These are phyloP conservation scores for Euphonia xanthogaster DNA, from an alignment of 2,797 vertebrate genomes.

Conservation along the genomic window DNA sequence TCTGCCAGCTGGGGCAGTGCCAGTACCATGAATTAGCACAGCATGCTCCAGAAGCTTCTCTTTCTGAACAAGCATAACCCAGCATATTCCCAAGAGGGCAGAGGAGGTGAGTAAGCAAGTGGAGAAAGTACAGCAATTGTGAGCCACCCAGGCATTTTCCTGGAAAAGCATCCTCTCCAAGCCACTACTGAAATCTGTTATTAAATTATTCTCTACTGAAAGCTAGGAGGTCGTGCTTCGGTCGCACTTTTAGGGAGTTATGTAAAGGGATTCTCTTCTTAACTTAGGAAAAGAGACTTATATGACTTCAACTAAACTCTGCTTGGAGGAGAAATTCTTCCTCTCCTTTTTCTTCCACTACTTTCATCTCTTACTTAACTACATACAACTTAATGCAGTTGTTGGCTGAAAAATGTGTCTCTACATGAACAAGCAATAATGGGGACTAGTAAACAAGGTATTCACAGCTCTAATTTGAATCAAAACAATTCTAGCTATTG, in stretches of 20 bases:
- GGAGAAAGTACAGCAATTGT: background rate
- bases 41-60: background rate
- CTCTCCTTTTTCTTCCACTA: background rate
- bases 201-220: background rate
- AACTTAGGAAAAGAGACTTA: background rate
- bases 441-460: background rate
- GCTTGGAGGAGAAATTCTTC: background rate
- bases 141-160: background rate
- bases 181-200: background rate
- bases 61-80: background rate
- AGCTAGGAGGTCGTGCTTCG: background rate
- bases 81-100: background rate
- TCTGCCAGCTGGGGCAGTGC: constrained; percentile 1
- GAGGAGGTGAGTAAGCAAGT: constrained; percentile 10
- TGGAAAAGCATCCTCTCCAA: background rate
- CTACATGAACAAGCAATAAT: background rate
- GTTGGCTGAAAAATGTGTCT: background rate
- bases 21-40: background rate
- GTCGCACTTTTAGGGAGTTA: background rate
- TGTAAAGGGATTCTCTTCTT: background rate
- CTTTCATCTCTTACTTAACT: background rate
- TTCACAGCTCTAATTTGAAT: background rate
- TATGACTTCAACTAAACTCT: background rate
- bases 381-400: background rate
- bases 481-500: background rate